Evolutionary conservation across 37 sponge, comb jelly and placozoan genomes (phyloP).

Genomic region (Oopsacas minuta): DNA sequence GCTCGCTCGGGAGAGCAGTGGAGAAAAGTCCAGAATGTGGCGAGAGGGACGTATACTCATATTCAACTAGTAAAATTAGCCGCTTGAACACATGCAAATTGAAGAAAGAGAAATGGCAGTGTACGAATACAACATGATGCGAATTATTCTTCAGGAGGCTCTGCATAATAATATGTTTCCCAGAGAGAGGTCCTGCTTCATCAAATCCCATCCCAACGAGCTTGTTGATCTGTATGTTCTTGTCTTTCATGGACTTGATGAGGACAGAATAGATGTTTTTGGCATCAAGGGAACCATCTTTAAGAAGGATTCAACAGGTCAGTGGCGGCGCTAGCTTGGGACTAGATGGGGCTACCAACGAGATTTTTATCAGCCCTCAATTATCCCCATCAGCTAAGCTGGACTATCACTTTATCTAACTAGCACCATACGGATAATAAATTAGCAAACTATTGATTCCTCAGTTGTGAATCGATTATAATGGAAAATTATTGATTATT

Average conservation of each 20-base stretch:
- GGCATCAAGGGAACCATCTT: background rate
- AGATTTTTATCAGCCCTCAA: too few relatives aligned
- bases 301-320: too few relatives aligned
- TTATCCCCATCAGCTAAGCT: too few relatives aligned
- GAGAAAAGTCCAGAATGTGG: background rate
- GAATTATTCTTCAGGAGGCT: slow-evolving; percentile 10
- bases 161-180: background rate
- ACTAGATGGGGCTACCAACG: too few relatives aligned
- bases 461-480: too few relatives aligned
- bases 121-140: slow-evolving; percentile 10
- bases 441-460: too few relatives aligned
- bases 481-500: too few relatives aligned
- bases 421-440: too few relatives aligned
- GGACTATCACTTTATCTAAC: too few relatives aligned
- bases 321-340: too few relatives aligned
- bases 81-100: background rate
- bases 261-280: background rate
- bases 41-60: too few relatives aligned
- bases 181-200: slow-evolving; percentile 24
- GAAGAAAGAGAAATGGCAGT: background rate
- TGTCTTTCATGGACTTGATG: background rate
- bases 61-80: background rate
- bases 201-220: slow-evolving; percentile 16
- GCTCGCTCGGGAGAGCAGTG: background rate
- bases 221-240: background rate